Conservation (phyloP, 1,140 invertebrate genomes). For the Drosophila azteca region DNA sequence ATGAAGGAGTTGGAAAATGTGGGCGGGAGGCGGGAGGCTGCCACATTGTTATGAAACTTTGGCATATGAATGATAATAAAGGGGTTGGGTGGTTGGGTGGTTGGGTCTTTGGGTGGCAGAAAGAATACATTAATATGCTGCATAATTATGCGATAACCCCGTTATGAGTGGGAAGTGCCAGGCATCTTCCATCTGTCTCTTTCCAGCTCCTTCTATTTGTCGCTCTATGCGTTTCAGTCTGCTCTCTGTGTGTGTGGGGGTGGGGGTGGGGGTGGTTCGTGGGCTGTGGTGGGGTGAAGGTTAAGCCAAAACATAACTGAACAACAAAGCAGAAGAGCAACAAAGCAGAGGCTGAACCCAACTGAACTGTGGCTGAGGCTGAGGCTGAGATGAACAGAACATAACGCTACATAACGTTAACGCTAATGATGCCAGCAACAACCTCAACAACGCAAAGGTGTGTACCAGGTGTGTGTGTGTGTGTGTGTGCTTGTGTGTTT, state of each 20-base stretch:
- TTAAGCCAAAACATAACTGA: conserved; percentile 15
- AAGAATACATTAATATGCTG: conserved; percentile 76
- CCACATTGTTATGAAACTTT: conserved; percentile 66
- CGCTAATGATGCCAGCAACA: conserved; percentile 75
- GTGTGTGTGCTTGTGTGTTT: conserved; percentile 11
- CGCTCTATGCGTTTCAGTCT: neutral
- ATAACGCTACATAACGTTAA: conserved; percentile 79
- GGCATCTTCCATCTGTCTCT: conserved; percentile 1
- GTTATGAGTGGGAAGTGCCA: conserved; percentile 2
- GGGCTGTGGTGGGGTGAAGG: too few species aligned
- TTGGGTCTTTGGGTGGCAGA: conserved; percentile 8
- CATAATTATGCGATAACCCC: conserved; percentile 80
- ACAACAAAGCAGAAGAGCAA: too few species aligned
- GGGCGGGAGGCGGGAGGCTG: conserved; percentile 13
- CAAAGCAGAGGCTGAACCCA: too few species aligned
- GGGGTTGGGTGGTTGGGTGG: conserved; percentile 1
- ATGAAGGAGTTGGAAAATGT: conserved; percentile 26
- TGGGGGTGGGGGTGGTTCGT: too few species aligned
- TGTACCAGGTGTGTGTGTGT: conserved; percentile 52
- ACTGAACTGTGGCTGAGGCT: too few species aligned
- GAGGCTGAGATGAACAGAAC: conserved; percentile 42
- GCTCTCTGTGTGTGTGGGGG: too few species aligned
- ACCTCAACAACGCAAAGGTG: conserved; percentile 44
- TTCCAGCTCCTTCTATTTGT: neutral
- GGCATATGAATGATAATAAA: conserved; percentile 66